Conservation (phyloP, 1,140 invertebrate genomes). For the Drosophila orosa region DNA sequence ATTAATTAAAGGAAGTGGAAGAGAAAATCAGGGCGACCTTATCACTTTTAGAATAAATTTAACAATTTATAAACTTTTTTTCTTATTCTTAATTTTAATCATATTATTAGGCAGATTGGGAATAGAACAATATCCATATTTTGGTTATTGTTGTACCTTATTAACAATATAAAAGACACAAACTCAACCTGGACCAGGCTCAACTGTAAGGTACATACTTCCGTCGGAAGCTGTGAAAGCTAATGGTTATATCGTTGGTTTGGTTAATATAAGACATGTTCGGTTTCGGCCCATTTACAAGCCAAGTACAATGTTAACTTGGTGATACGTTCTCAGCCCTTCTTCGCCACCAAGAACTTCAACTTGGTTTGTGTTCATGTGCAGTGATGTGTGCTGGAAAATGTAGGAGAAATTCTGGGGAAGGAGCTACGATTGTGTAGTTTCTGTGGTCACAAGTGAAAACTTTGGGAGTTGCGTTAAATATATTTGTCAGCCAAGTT, state of each 20-base stretch:
- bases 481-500: conserved; percentile 56
- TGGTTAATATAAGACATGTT: conserved; percentile 64
- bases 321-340: conserved; percentile 31
- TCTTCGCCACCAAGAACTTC: conserved; percentile 39
- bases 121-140: too few relatives aligned
- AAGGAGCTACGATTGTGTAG: conserved; percentile 22
- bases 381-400: conserved; percentile 62
- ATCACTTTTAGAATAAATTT: too few relatives aligned
- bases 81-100: too few relatives aligned
- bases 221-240: not conserved
- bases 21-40: not conserved
- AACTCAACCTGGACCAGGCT: not conserved
- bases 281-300: conserved; percentile 42
- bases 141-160: not conserved
- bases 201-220: conserved; percentile 7
- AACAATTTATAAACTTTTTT: too few relatives aligned
- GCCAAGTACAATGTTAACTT: conserved; percentile 53
- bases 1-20: not conserved
- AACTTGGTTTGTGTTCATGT: conserved; percentile 56
- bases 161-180: not conserved
- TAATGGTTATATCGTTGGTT: conserved; percentile 50
- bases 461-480: conserved; percentile 50
- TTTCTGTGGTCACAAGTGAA: conserved; percentile 64
- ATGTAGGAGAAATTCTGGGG: not conserved
- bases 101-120: too few relatives aligned